A percentile compares a stretch with the other conserved stretches of the same genome.
Conservation (phyloP, 2,888 invertebrate genomes). For the Leptogaster cylindrica region DNA sequence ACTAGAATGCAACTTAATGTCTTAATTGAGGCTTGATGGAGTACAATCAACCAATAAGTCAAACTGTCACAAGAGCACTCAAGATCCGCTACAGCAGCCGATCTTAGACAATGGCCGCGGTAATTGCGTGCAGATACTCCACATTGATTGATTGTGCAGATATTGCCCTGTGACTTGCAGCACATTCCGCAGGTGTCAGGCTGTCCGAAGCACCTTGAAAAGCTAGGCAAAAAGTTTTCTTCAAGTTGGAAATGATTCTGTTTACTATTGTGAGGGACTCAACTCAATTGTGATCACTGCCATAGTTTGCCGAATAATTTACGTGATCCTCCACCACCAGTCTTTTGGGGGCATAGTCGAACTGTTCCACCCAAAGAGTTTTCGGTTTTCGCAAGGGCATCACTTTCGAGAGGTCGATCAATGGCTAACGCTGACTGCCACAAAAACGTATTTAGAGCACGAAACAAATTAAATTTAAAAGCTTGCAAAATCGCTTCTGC, state of each 20-base stretch:
- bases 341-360: background rate
- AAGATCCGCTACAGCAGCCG: constrained; percentile 32
- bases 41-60: constrained; percentile 30
- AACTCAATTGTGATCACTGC: no score
- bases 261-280: background rate
- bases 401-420: constrained; percentile 36
- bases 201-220: constrained; percentile 5
- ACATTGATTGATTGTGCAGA: constrained; percentile 19
- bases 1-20: constrained; percentile 28
- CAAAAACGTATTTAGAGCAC: constrained; percentile 37
- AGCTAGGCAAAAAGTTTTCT: background rate
- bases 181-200: constrained; percentile 12
- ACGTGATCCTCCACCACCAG: constrained; percentile 9
- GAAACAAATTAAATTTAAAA: constrained; percentile 14
- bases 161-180: background rate
- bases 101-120: constrained; percentile 18
- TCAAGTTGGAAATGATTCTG: background rate
- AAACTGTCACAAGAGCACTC: constrained; percentile 32
- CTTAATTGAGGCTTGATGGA: constrained; percentile 31
- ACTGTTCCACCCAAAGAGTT: constrained; percentile 24
- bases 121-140: constrained; percentile 32
- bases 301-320: background rate
- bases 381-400: constrained; percentile 33
- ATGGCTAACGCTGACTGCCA: constrained; percentile 18
- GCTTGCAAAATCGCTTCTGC: constrained; percentile 21